Evolutionary conservation across 2,888 invertebrate species (phyloP).

Genomic region (Patella ulyssiponensis): DNA sequence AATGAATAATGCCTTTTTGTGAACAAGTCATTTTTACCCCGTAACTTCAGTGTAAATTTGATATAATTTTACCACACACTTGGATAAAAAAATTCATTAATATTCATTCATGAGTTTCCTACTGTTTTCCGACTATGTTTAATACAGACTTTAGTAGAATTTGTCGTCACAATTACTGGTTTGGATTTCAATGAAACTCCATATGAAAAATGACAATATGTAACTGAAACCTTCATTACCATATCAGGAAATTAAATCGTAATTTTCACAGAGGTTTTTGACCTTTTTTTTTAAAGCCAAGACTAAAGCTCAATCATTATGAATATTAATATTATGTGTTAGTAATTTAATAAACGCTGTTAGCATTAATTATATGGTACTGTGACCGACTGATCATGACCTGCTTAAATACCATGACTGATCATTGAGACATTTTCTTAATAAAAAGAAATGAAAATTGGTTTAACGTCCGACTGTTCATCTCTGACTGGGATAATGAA

Average conservation of each 20-base stretch:
- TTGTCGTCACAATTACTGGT: background rate
- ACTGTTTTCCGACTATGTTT: background rate
- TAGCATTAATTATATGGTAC: no score
- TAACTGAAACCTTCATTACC: background rate
- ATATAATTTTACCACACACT: slow-evolving; percentile 7
- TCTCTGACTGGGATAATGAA: no score
- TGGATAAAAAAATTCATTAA: background rate
- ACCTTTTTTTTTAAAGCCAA: background rate
- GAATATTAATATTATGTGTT: no score
- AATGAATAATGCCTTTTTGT: no score
- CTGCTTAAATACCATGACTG: no score
- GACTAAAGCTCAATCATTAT: no score
- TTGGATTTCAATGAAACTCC: background rate
- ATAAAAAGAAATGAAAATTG: no score
- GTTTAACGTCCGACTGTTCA: no score
- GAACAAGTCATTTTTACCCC: no score
- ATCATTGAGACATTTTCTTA: no score
- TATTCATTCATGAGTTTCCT: background rate
- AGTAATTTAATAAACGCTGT: no score
- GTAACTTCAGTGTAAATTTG: background rate
- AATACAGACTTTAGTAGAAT: background rate
- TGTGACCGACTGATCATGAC: no score
- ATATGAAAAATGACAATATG: background rate
- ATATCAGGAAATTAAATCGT: background rate
- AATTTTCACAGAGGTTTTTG: background rate